These are phyloP conservation scores for Lepidurus arcticus DNA, from an alignment of 1,140 invertebrate species.

Conservation along the genomic window DNA sequence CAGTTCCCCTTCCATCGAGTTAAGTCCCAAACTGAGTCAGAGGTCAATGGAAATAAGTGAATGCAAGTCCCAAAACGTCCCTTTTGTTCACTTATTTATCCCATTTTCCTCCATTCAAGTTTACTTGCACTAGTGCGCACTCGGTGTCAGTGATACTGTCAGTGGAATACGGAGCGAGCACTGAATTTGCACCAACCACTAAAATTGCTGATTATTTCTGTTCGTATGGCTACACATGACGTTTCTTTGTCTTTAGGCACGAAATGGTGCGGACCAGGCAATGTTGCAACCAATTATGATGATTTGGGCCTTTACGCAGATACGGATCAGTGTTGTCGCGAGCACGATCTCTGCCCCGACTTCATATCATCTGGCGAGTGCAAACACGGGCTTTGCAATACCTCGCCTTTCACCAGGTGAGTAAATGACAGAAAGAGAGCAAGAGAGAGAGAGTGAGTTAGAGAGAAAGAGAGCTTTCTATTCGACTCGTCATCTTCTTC, in stretches of 20 bases:
- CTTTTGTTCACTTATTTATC: no score
- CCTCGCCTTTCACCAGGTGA: conserved; percentile 58
- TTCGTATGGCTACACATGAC: no score
- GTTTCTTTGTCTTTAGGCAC: conserved; percentile 51
- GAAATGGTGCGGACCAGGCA: conserved; percentile 68
- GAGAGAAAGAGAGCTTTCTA: background rate
- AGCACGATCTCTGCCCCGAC: conserved; percentile 67
- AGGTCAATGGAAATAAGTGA: background rate
- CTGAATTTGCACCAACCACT: no score
- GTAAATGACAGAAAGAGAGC: no score
- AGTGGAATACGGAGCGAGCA: no score
- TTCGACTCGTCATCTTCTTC: background rate
- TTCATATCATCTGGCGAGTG: conserved; percentile 55
- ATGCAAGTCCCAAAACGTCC: background rate
- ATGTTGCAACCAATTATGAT: conserved; percentile 53
- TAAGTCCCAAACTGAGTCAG: background rate
- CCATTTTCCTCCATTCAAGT: no score
- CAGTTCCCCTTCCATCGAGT: background rate
- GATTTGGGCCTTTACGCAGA: conserved; percentile 58
- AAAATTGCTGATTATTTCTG: no score
- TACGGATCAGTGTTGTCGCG: conserved; percentile 66
- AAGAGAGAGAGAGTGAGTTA: background rate
- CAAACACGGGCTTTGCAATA: conserved; percentile 60
- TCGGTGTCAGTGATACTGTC: no score
- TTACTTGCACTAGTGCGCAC: no score